Evolutionary conservation across 2,888 invertebrate species (phyloP), one percentile per base, ranked within the genome.

Genomic region (Limnephilus auricula): DNA sequence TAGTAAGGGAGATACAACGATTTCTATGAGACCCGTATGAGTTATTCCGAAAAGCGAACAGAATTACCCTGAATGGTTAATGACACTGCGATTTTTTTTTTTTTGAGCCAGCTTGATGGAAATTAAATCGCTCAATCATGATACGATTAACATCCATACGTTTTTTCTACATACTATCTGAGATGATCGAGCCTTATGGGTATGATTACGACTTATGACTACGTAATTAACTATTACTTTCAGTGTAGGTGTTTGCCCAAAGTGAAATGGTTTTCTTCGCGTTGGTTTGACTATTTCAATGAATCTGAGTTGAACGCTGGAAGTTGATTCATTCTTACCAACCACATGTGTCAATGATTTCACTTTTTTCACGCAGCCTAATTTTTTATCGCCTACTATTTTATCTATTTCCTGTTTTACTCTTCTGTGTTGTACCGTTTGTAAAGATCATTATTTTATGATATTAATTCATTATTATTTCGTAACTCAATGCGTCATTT

Each of bases 241-340:
- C 65, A 65, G 65, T 65, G 65, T 65, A 65, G 65, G 65, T 65
- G 65, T 65, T 65, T 65, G 65, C 82, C 34, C 18, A 82, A 82
- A 82, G 82, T 82, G 82, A 82, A 82, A 82, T 82, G 18, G 9
- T 82, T 82, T 82, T 82, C 82, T 82, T 82, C 82, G 82, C 82
- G 82, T 82, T 82, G 82, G 82, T 34, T 82, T 82, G 32, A 13
- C 9, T 82, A 82, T 82, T 82, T 34, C 34, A 82, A 82, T 82
- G 32, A 32, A 32, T 82, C 32, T 82, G 34, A 25, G 37, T 34
- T 82, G 32, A 34, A 25, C 25, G 34, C 82, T 34, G 82, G 82
- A 82, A 82, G 82, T 82, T 34, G 65, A 82, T 82, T 82, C 82
- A n/a, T 82, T n/a, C n/a, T n/a, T n/a, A 2, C 32, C 18, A 37